These are phyloP conservation scores for Leptinotarsa rubiginosa DNA, from an alignment of 2,888 invertebrate species.

Conservation along the genomic window DNA sequence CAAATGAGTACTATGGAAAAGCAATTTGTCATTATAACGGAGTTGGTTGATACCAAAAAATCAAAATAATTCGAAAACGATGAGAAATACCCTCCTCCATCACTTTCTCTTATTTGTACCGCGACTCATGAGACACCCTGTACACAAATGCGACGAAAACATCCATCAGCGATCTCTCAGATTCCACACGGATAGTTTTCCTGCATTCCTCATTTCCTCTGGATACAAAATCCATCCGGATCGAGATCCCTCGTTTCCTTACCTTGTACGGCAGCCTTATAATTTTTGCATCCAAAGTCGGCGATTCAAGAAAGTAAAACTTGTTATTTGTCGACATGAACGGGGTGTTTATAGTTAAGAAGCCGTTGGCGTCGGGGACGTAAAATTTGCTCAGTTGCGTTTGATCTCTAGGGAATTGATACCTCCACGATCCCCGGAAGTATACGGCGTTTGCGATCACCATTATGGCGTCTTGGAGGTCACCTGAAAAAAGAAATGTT, in stretches of 20 bases:
- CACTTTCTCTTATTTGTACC: too few species aligned
- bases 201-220: neutral
- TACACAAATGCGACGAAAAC: too few species aligned
- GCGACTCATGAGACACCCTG: too few species aligned
- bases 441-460: constrained; percentile 79
- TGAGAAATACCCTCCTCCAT: too few species aligned
- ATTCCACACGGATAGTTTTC: neutral
- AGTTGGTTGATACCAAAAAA: too few species aligned
- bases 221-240: neutral
- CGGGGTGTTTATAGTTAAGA: constrained; percentile 66
- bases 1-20: too few species aligned
- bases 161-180: too few species aligned
- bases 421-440: constrained; percentile 84
- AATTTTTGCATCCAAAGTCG: constrained; percentile 76
- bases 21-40: too few species aligned
- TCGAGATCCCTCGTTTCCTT: constrained; percentile 43
- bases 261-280: constrained; percentile 80
- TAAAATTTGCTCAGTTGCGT: constrained; percentile 75
- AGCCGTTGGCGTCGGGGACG: constrained; percentile 65
- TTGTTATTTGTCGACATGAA: constrained; percentile 72
- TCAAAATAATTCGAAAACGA: too few species aligned
- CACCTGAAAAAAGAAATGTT: constrained; percentile 65
- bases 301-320: constrained; percentile 75
- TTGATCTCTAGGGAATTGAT: constrained; percentile 74
- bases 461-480: constrained; percentile 73